These are phyloP conservation scores for Oncorhynchus tshawytscha DNA, from an alignment of 2,113 vertebrate genomes.

Conservation along the genomic window DNA sequence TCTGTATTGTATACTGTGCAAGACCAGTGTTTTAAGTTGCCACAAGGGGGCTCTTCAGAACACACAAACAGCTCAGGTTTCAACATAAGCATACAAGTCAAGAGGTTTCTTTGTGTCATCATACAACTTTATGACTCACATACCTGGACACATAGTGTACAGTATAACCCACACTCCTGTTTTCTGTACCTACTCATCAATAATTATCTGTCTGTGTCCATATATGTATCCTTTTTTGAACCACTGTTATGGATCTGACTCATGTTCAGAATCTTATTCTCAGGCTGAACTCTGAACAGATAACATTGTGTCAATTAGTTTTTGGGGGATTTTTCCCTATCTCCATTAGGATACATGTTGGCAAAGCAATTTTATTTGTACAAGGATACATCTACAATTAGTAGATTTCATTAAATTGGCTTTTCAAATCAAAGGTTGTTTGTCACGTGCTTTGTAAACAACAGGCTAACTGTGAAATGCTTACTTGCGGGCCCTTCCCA, in stretches of 20 bases:
- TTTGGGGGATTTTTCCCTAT: background rate
- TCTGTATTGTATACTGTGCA: background rate
- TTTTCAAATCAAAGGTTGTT: no score
- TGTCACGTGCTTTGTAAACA: no score
- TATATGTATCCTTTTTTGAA: constrained; percentile 28
- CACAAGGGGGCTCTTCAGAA: constrained; percentile 46
- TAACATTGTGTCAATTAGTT: constrained; percentile 33
- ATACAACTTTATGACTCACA: background rate
- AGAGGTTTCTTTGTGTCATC: background rate
- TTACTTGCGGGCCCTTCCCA: no score
- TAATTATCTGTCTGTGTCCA: constrained; percentile 26
- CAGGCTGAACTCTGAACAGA: constrained; percentile 43
- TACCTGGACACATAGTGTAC: background rate
- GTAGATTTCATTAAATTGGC: no score
- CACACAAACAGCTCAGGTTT: background rate
- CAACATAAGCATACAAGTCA: no score
- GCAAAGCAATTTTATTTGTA: no score
- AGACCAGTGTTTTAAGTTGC: background rate
- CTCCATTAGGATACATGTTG: no score
- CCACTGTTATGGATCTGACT: constrained; percentile 35
- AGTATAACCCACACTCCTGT: constrained; percentile 34
- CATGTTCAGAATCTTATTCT: constrained; percentile 37
- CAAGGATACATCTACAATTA: no score
- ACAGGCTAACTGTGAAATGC: no score
- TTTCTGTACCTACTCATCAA: constrained; percentile 22